Evolutionary conservation across 2,113 vertebrate genomes (phyloP), one percentile per base, ranked within the genome.

Genomic region (Cyphomyrus discorhynchus): DNA sequence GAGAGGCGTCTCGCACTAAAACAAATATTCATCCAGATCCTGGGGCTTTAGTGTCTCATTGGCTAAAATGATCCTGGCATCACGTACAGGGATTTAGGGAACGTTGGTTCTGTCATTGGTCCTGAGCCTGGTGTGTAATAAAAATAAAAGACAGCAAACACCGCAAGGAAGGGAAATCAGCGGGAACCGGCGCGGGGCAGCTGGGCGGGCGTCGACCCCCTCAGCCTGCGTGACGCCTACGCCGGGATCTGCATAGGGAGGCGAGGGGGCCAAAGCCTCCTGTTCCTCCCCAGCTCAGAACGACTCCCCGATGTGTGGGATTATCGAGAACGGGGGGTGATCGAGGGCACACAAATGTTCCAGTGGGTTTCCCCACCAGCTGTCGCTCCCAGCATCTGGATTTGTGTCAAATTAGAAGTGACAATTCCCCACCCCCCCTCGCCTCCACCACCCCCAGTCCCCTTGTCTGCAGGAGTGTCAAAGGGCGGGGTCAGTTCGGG

Each of bases 311-410:
- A 46, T 17, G 56, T 42, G 90, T 92, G 96, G 94, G 96, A 96
- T 96, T 95, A 96, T 95, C 96, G 93, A 95, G 94, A 91, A 83
- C 91, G 56, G 74, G 31, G 45, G 24, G 42, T 91, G 93, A 89
- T 42, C 0, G 70, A 35, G 70, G 13, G 70, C 31, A 39, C 31
- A 39, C 35, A 77, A 39, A 39, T 17, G 70, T 24, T 39, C 35
- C 35, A 15, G 70, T 9, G 70, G 31, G 35, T 77, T 77, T 39
- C 70, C 70, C 31, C 93, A 90, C 94, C 92, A 92, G 95, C 92
- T 92, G 93, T 47, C 80, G 21, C 45, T 9, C 42, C 42, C 39
- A n/a, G 80, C 80, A 83, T 46, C 45, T 45, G 80, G 15, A 24
- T 83, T 47, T 83, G 45, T 47, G 21, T 21, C 80, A 83, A 45